Percentiles rank a stretch among this genome's conserved stretches.
Conservation (phyloP, 2,888 invertebrate species). For the Synergus gifuensis region DNA sequence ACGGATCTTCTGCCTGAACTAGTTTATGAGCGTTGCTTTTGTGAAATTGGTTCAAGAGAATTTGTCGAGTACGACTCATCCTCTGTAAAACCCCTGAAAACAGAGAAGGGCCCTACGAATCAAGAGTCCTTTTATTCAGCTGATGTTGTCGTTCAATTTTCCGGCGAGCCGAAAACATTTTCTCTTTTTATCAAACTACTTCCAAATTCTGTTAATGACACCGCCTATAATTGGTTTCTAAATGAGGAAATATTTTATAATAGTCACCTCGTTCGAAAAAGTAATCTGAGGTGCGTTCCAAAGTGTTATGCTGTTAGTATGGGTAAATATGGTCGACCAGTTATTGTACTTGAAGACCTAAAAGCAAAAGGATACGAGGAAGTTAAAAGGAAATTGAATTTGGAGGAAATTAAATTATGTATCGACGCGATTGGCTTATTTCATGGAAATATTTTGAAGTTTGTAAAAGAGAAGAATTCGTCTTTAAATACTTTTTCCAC, state of each 20-base stretch:
- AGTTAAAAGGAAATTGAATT: slow-evolving; percentile 57
- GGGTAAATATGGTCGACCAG: slow-evolving; percentile 69
- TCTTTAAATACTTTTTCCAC: slow-evolving; percentile 61
- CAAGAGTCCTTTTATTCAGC: slow-evolving; percentile 59
- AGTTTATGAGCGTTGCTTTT: slow-evolving; percentile 71
- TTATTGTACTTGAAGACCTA: slow-evolving; percentile 70
- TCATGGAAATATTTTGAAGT: slow-evolving; percentile 65
- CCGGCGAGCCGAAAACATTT: slow-evolving; percentile 64
- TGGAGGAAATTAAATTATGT: slow-evolving; percentile 63
- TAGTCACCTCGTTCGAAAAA: slow-evolving; percentile 62
- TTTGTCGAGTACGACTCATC: slow-evolving; percentile 70
- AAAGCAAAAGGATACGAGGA: slow-evolving; percentile 59
- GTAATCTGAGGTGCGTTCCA: slow-evolving; percentile 58
- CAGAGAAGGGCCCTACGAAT: slow-evolving; percentile 32
- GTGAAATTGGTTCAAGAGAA: slow-evolving; percentile 69
- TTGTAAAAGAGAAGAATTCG: slow-evolving; percentile 65
- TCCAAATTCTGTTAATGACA: slow-evolving; percentile 42
- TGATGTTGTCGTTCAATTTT: slow-evolving; percentile 63
- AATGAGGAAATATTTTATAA: slow-evolving; percentile 73
- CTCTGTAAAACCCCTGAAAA: slow-evolving; percentile 51
- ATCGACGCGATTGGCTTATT: slow-evolving; percentile 63
- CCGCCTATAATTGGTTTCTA: slow-evolving; percentile 61
- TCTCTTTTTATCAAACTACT: slow-evolving; percentile 68
- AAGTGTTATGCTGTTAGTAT: slow-evolving; percentile 69
- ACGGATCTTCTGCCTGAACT: slow-evolving; percentile 69